Base-by-base conservation (phyloP, 1,140 invertebrate genomes). In the Sitobion miscanthi region DNA sequence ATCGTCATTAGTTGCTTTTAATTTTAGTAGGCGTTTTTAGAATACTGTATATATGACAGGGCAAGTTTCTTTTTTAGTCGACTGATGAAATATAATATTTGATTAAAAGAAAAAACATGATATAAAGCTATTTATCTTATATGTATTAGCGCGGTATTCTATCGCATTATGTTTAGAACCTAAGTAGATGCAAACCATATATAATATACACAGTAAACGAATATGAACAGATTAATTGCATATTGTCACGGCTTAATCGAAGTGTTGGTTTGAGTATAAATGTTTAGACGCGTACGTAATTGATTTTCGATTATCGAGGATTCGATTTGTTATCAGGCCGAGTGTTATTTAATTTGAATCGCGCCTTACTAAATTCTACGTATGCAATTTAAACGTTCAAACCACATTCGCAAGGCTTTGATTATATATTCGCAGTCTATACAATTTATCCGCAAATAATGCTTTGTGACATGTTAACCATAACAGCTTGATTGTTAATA, bases 201-300 rank as follows among this genome's bases (percentile, higher is more conserved):
- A 49, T 49, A 49, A 38, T 52, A 52, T 54, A 25, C 85, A 47
- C 42, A 25, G 38, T 11, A 30, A 25, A n/a, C 45, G 85, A 30
- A 47, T n/a, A 86, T n/a, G 85, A 30, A 45, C 38, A n/a, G 23
- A 86, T 86, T 86, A 86, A 86, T 86, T 52, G 87, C 49, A 89
- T 35, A 89, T 54, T 54, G 87, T 89, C 38, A 52, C 87, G 4
- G 47, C n/a, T 54, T 89, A 54, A 38, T 54, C 87, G 30, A 89
- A 88, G 42, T 86, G 45, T 47, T 86, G 25, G 42, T 45, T 52
- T n/a, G 85, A 21, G 38, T 89, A 9, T 54, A 38, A 89, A 54
- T 38, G 49, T 89, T 89, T 89, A 54, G 87, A 89, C 7, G 87
- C 87, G 21, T 30, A 38, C 21, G 25, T 89, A 54, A 89, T 89